Percentiles rank a stretch among this genome's conserved stretches.
Evolutionary conservation across 2,888 invertebrate species (phyloP).

Genomic region (Chrysodeixis includens): DNA sequence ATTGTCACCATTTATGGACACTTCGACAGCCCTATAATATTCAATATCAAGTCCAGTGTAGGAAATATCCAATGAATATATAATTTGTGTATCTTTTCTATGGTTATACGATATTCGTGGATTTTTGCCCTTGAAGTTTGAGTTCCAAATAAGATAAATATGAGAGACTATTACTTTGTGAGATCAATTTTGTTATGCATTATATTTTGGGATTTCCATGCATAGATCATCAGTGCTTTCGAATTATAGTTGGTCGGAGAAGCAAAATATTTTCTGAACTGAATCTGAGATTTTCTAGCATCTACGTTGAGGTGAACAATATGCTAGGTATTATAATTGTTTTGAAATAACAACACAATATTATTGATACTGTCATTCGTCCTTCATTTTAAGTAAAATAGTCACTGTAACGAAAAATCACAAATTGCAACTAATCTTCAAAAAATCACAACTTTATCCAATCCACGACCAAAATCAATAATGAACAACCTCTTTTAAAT

Average conservation of each 20-base stretch:
- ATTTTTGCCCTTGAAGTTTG: constrained; percentile 46
- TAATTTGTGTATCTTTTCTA: constrained; percentile 38
- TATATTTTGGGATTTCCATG: constrained; percentile 20
- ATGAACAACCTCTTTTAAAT: too few relatives aligned
- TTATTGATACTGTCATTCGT: too few relatives aligned
- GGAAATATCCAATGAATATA: constrained; percentile 63
- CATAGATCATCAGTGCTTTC: neutral
- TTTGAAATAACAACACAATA: too few relatives aligned
- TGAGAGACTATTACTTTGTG: constrained; percentile 6
- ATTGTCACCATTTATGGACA: neutral
- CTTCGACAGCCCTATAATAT: constrained; percentile 42
- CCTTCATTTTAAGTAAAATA: too few relatives aligned
- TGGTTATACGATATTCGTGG: constrained; percentile 29
- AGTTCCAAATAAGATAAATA: constrained; percentile 19
- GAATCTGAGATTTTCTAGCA: neutral
- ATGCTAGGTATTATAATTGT: too few relatives aligned
- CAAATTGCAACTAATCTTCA: too few relatives aligned
- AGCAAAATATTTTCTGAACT: neutral
- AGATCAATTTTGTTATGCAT: constrained; percentile 34
- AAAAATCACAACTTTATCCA: too few relatives aligned
- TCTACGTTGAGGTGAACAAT: too few relatives aligned
- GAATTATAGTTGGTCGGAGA: neutral
- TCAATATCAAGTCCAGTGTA: constrained; percentile 50
- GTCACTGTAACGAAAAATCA: too few relatives aligned
- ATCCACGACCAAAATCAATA: too few relatives aligned